Evolutionary conservation across 2,888 invertebrate genomes (phyloP).

Genomic region (Ormyrus pomaceus): DNA sequence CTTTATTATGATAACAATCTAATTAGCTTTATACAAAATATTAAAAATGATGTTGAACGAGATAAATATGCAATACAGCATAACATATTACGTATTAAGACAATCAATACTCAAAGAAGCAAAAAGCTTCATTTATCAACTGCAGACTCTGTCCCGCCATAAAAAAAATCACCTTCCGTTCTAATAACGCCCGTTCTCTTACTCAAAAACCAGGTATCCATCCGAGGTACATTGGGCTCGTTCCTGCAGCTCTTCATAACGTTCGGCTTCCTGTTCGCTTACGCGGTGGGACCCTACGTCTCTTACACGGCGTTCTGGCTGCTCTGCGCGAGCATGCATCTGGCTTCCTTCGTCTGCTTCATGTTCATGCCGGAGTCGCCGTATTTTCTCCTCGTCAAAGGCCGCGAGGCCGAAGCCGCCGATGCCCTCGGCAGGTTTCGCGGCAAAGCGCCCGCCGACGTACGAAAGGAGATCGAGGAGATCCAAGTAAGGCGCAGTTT

Average conservation of each 20-base stretch:
- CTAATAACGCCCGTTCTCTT: slow-evolving; percentile 6
- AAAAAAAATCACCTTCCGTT: no score
- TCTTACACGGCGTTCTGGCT: slow-evolving; percentile 82
- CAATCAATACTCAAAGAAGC: no score
- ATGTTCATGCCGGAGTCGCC: slow-evolving; percentile 91
- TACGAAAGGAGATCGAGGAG: slow-evolving; percentile 81
- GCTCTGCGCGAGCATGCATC: slow-evolving; percentile 80
- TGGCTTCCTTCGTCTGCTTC: slow-evolving; percentile 80
- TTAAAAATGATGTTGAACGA: no score
- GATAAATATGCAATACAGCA: no score
- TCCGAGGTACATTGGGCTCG: slow-evolving; percentile 88
- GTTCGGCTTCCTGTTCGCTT: slow-evolving; percentile 83
- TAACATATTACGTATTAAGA: no score
- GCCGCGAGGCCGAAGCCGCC: slow-evolving; percentile 80
- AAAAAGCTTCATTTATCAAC: no score
- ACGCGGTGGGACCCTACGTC: slow-evolving; percentile 84
- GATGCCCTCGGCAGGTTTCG: slow-evolving; percentile 82
- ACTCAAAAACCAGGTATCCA: slow-evolving; percentile 78
- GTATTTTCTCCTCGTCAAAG: slow-evolving; percentile 81
- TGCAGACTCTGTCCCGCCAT: slow-evolving; percentile 12
- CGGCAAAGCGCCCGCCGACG: slow-evolving; percentile 78
- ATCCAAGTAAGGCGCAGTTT: slow-evolving; percentile 76
- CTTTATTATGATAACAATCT: no score
- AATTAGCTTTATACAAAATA: no score
- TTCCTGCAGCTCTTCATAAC: slow-evolving; percentile 86